Base-by-base conservation (phyloP, 2,888 invertebrate species). In the Polydrusus tereticollis region DNA sequence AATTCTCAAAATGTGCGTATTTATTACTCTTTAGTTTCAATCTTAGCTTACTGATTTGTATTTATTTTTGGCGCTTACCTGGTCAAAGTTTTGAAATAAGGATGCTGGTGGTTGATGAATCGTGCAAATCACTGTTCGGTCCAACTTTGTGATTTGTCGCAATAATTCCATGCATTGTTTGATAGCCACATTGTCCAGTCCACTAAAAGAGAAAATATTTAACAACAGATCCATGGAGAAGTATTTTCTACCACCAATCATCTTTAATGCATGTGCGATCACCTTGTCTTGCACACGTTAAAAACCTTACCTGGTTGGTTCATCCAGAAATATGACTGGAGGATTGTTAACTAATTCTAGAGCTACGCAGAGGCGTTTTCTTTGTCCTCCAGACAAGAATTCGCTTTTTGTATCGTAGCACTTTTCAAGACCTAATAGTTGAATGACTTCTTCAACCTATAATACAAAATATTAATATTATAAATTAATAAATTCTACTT, bases 341-440 rank as follows among this genome's bases (percentile, higher is more conserved):
- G 94, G 94, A 83, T 94, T 94, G 85, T 92, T 94, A 76, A 94
- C 93, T 66, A 94, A 86, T 83, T 94, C 94, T 76, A 93, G 83
- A 0, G 93, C 94, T 3, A 94, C 90, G 0, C 93, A 90, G 3
- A 94, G 87, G 12, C 94, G 87, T 82, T 94, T 94, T 58, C 90
- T 87, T 85, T 94, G 94, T 0, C 94, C 94, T 1, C 94, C 94
- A 0, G 93, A 94, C 14, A 94, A 86, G 63, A 86, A 85, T 73
- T 90, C 90, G 0, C 91, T 89, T 79, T 89, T 87, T 0, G 93
- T 93, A 73, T 91, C 85, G 71, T 87, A 87, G 79, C 93, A 91
- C 55, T 89, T 88, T 80, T 88, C 88, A 45, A 94, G 86, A 1
- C 93, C 92, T 23, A 94, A 86, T 0, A 92, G 91, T 70, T 89